Percentiles rank a stretch among this genome's conserved stretches.
These are phyloP conservation scores for Crypturellus tataupa DNA, from an alignment of 2,797 vertebrate genomes.

Conservation along the genomic window DNA sequence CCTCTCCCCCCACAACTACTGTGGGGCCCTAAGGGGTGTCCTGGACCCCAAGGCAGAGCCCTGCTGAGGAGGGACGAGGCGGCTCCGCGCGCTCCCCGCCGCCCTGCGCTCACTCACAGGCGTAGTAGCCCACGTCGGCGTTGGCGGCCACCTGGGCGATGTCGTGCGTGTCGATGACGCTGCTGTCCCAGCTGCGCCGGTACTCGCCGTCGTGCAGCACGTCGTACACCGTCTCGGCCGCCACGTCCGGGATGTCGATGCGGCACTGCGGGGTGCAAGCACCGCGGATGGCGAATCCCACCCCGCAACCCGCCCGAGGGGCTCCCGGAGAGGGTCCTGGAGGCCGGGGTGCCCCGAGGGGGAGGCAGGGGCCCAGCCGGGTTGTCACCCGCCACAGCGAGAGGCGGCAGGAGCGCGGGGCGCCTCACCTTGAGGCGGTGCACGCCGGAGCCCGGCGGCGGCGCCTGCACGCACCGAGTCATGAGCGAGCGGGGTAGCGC, in stretches of 20 bases:
- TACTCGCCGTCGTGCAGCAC: conserved; percentile 83
- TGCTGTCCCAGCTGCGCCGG: conserved; percentile 81
- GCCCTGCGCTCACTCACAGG: conserved; percentile 77
- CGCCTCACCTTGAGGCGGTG: conserved; percentile 85
- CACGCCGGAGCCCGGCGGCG: background rate
- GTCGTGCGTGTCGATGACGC: conserved; percentile 82
- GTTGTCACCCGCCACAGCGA: too few relatives aligned
- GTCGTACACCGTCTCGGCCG: conserved; percentile 83
- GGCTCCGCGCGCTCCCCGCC: background rate
- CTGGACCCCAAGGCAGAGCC: background rate
- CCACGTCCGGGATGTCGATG: conserved; percentile 80
- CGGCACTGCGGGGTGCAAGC: conserved; percentile 74
- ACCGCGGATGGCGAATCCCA: too few relatives aligned
- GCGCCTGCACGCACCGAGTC: too few relatives aligned
- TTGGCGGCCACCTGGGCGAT: conserved; percentile 80
- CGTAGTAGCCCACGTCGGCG: conserved; percentile 85
- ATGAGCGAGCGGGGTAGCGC: too few relatives aligned
- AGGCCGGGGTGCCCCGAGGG: too few relatives aligned
- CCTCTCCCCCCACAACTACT: background rate
- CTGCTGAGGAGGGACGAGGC: too few relatives aligned
- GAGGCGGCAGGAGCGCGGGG: too few relatives aligned
- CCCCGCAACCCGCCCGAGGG: background rate
- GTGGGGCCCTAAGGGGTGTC: background rate
- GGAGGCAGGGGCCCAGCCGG: too few relatives aligned
- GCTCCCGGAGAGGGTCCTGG: too few relatives aligned